Percentiles rank a stretch among this genome's conserved stretches.
These are phyloP conservation scores for Agrypnus murinus DNA, from an alignment of 2,888 invertebrate species.

Conservation along the genomic window DNA sequence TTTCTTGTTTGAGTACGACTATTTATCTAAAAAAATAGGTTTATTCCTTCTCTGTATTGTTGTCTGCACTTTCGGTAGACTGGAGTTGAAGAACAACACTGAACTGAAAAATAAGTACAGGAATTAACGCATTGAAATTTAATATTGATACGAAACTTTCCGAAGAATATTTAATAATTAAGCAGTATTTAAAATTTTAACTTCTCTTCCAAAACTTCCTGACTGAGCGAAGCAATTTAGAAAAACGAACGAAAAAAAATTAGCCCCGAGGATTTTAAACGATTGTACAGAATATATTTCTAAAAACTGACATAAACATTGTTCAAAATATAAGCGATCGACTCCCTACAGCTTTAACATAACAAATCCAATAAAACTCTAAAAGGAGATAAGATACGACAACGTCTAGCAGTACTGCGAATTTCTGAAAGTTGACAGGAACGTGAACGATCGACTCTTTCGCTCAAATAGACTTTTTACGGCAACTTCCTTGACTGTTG, in stretches of 20 bases:
- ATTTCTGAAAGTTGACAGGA: constrained; percentile 23
- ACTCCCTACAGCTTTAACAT: constrained; percentile 25
- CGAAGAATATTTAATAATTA: too few relatives aligned
- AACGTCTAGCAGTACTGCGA: constrained; percentile 8
- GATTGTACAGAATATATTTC: neutral
- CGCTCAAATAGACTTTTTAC: constrained; percentile 11
- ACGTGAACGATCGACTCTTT: constrained; percentile 16
- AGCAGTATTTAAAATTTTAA: too few relatives aligned
- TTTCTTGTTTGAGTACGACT: too few relatives aligned
- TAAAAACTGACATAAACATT: constrained; percentile 1
- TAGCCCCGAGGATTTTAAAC: neutral
- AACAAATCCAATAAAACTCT: constrained; percentile 36
- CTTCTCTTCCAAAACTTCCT: neutral
- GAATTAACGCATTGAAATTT: too few relatives aligned
- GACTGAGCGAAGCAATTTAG: neutral
- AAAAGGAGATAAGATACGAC: constrained; percentile 33
- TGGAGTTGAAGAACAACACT: too few relatives aligned
- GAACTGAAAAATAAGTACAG: too few relatives aligned
- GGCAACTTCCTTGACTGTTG: too few relatives aligned
- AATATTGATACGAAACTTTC: too few relatives aligned
- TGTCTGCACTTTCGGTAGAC: too few relatives aligned
- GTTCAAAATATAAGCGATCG: constrained; percentile 28
- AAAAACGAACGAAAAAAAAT: neutral
- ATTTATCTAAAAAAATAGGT: too few relatives aligned
- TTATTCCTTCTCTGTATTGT: too few relatives aligned